Evolutionary conservation across 1,140 invertebrate species (phyloP).

Genomic region (Leptinotarsa lineolata): DNA sequence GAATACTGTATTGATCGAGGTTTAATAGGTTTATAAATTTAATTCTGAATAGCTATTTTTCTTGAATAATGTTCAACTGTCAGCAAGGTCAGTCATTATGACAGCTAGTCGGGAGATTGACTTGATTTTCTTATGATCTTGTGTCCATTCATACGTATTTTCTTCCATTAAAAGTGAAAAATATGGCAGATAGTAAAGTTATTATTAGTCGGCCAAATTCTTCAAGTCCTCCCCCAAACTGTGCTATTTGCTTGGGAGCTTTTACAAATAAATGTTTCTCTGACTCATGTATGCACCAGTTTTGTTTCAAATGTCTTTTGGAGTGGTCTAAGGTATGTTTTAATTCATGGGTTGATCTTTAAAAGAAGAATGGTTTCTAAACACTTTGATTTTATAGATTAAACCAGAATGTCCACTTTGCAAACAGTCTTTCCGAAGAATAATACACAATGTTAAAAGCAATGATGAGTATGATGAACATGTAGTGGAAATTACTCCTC

Average conservation of each 20-base stretch:
- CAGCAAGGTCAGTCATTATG: slow-evolving; percentile 1
- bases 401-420: slow-evolving; percentile 94
- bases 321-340: slow-evolving; percentile 87
- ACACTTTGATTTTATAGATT: slow-evolving; percentile 60
- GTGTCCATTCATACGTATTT: neutral
- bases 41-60: neutral
- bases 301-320: slow-evolving; percentile 89
- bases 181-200: slow-evolving; percentile 45
- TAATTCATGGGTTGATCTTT: neutral
- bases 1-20: neutral
- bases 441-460: slow-evolving; percentile 89
- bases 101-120: slow-evolving; percentile 6
- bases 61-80: neutral
- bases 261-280: slow-evolving; percentile 88
- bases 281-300: slow-evolving; percentile 89
- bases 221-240: slow-evolving; percentile 77
- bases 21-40: neutral
- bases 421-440: slow-evolving; percentile 87
- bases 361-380: neutral
- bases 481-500: slow-evolving; percentile 45
- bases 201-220: slow-evolving; percentile 51
- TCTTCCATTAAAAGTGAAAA: neutral
- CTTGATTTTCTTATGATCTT: slow-evolving; percentile 6
- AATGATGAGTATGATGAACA: slow-evolving; percentile 88
- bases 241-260: slow-evolving; percentile 88